Conservation (phyloP, 2,888 invertebrate genomes). For the Aspidiotus rigidus region DNA sequence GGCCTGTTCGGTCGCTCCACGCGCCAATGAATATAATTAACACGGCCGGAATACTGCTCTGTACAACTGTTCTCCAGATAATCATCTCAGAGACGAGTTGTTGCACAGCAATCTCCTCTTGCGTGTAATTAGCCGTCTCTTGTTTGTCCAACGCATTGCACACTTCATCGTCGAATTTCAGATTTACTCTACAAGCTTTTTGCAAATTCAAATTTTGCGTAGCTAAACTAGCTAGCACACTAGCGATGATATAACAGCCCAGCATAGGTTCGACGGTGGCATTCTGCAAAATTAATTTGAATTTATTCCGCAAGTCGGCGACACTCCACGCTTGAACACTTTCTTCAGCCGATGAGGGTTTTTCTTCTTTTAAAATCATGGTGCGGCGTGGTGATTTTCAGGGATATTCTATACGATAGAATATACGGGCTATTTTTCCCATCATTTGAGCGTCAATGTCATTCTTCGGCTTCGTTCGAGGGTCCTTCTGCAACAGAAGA, state of each 20-base stretch:
- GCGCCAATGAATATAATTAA: constrained; percentile 74
- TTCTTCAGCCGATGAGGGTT: background rate
- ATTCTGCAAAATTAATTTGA: constrained; percentile 51
- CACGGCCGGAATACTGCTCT: constrained; percentile 70
- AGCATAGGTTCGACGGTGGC: constrained; percentile 68
- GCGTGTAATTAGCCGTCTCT: constrained; percentile 57
- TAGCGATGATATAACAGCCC: constrained; percentile 60
- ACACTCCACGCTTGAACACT: constrained; percentile 14
- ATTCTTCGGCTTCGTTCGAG: too few species aligned
- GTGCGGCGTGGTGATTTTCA: background rate
- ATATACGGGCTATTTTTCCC: too few species aligned
- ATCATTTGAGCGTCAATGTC: too few species aligned
- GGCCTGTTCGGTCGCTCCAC: constrained; percentile 51
- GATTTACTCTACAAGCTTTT: constrained; percentile 76
- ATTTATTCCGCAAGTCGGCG: constrained; percentile 42
- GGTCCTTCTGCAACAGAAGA: too few species aligned
- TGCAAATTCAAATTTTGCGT: constrained; percentile 78
- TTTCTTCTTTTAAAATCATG: constrained; percentile 26
- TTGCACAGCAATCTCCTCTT: constrained; percentile 59
- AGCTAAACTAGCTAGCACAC: constrained; percentile 59
- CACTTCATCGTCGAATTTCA: constrained; percentile 59
- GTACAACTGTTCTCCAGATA: constrained; percentile 76
- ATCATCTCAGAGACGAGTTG: constrained; percentile 69
- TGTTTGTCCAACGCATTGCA: constrained; percentile 68
- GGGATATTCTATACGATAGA: too few species aligned